Base-by-base conservation (phyloP, 2,797 vertebrate genomes). In the Cyprinodon diabolis region DNA sequence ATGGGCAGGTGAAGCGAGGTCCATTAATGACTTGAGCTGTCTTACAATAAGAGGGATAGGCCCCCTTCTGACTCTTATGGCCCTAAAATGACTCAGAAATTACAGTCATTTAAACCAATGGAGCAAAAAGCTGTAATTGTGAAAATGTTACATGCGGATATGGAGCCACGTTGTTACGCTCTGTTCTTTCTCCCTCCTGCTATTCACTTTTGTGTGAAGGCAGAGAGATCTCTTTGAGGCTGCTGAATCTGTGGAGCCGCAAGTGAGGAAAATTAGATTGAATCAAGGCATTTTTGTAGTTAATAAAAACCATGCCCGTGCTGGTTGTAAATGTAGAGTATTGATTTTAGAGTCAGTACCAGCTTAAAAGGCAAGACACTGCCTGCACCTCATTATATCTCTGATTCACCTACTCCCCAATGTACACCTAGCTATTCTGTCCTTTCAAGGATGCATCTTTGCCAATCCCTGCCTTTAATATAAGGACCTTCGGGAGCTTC, bases 291-390 rank as follows among this genome's bases (percentile, higher is more conserved):
- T 79, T 83, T 79, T 35, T 84, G 66, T 77, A 69, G 54, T 25
- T 48, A 62, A 74, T 75, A 73, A 76, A 82, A 81, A 85, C 74
- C 77, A 52, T 40, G 19, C 66, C 63, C 1, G 21, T 48, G 60
- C 57, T 40, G 75, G 72, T 79, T 87, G 76, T 78, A 81, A 85
- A 87, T 76, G 74, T 47, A 71, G 48, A 43, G 68, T 76, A 90
- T 90, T 71, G 87, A 92, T 91, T 92, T 86, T 85, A 74, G 80
- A 77, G 81, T 77, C 78, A 82, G 81, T 79, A 83, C 17, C 9
- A 74, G 78, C 77, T 84, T 74, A 72, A 70, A 86, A 85, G 84
- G 72, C 71, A 72, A 69, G 76, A 80, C 85, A 86, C 48, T 66
- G 75, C 75, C 77, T 89, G 66, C 77, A 83, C 83, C 85, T 86